A percentile compares a stretch with the other conserved stretches of the same genome.
phyloP scores from a whole-genome alignment of 2,888 invertebrate species.

The Byasa hedistus region DNA sequence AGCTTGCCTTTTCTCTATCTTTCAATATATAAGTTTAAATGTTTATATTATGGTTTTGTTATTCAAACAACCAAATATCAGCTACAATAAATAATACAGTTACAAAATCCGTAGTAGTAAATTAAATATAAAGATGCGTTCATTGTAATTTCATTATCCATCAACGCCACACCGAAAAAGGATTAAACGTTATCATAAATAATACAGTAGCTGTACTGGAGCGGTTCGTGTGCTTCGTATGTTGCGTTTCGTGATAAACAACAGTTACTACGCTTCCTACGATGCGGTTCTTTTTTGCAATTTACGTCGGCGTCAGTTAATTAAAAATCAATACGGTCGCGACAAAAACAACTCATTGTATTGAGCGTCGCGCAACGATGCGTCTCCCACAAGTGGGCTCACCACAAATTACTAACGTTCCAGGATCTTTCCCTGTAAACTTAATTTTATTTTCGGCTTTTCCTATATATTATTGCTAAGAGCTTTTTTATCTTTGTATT shows the following conservation, averaged over 20 bases:
- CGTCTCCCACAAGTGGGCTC: constrained; percentile 17
- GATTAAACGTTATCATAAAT: constrained; percentile 21
- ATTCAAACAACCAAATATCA: too few species aligned
- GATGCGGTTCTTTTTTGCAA: constrained; percentile 30
- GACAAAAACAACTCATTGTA: constrained; percentile 38
- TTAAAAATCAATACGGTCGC: constrained; percentile 65
- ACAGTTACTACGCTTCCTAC: constrained; percentile 31
- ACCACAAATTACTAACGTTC: background rate
- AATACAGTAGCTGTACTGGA: constrained; percentile 16
- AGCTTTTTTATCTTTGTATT: too few species aligned
- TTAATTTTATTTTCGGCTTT: background rate
- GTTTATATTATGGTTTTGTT: too few species aligned
- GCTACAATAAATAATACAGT: background rate
- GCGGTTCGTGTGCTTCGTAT: constrained; percentile 9
- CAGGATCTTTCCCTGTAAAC: constrained; percentile 1
- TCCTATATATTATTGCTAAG: too few species aligned
- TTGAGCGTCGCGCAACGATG: constrained; percentile 24
- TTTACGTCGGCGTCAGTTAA: constrained; percentile 49
- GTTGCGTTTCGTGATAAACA: constrained; percentile 28
- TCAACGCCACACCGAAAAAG: constrained; percentile 16
- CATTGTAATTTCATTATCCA: constrained; percentile 15
- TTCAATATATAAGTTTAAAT: too few species aligned
- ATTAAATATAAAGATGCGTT: background rate
- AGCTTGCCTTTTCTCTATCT: too few species aligned
- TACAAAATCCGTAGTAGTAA: background rate